Conservation (phyloP, 37 sponge, comb jelly and placozoan genomes). For the Oscarella lobularis region DNA sequence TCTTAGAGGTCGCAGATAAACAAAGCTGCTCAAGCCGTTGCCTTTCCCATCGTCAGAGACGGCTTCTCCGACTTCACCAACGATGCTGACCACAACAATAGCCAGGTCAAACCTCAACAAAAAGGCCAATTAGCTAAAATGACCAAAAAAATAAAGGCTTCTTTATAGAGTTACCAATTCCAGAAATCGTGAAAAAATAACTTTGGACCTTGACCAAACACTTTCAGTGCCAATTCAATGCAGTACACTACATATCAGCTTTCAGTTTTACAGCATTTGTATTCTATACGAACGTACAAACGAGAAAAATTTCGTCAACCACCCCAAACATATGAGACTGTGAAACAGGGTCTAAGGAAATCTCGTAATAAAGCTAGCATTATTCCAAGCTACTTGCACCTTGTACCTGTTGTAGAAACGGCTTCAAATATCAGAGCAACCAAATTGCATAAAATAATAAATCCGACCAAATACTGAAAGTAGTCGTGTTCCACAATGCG, state of each 20-base stretch:
- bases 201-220: not conserved
- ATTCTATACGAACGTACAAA: no score
- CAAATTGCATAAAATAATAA: not conserved
- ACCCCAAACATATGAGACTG: not conserved
- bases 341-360: not conserved
- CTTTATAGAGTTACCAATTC: not conserved
- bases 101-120: constrained; percentile 5
- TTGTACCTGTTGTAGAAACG: not conserved
- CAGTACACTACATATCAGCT: not conserved
- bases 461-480: not conserved
- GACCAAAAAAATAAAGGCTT: not conserved
- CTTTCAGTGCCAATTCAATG: not conserved
- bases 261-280: no score
- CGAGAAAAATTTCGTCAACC: not conserved
- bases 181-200: not conserved
- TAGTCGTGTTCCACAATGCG: not conserved
- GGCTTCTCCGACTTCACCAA: not conserved
- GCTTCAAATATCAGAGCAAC: not conserved
- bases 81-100: not conserved
- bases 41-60: no score
- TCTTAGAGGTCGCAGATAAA: not conserved
- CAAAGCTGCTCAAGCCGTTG: not conserved
- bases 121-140: not conserved
- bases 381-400: no score
- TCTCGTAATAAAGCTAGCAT: no score